These are phyloP conservation scores for Carcinoscorpius rotundicauda DNA, from an alignment of 1,140 invertebrate species.

Conservation along the genomic window DNA sequence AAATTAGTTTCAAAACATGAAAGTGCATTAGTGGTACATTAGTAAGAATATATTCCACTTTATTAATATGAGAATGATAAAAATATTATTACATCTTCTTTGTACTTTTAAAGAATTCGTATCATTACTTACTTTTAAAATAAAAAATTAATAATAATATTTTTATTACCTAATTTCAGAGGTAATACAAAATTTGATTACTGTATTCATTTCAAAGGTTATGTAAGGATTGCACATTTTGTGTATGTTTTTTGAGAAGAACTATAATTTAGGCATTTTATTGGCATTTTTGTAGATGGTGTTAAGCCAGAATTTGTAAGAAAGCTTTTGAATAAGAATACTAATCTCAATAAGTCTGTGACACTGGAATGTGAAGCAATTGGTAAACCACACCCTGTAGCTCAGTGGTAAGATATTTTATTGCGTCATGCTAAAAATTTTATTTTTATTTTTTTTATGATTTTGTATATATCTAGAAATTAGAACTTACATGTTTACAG, in stretches of 20 bases:
- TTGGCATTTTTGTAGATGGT: constrained; percentile 40
- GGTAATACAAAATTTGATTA: neutral
- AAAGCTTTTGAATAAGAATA: constrained; percentile 58
- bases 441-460: too few species aligned
- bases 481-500: too few species aligned
- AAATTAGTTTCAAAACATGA: too few species aligned
- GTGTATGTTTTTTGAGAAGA: neutral
- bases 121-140: too few species aligned
- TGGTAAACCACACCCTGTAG: constrained; percentile 79
- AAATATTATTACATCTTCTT: too few species aligned
- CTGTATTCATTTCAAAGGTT: neutral
- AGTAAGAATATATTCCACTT: too few species aligned
- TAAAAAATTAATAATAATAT: too few species aligned
- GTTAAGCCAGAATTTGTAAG: constrained; percentile 84
- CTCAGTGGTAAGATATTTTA: constrained; percentile 52
- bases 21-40: too few species aligned
- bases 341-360: constrained; percentile 70
- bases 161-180: too few species aligned
- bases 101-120: too few species aligned
- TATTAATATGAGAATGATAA: too few species aligned
- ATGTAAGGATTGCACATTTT: neutral
- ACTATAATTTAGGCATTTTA: constrained; percentile 6
- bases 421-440: neutral
- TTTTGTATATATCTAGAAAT: too few species aligned
- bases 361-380: constrained; percentile 72